Evolutionary conservation across 2,797 vertebrate species (phyloP).

Genomic region (Pantherophis vulpinus): DNA sequence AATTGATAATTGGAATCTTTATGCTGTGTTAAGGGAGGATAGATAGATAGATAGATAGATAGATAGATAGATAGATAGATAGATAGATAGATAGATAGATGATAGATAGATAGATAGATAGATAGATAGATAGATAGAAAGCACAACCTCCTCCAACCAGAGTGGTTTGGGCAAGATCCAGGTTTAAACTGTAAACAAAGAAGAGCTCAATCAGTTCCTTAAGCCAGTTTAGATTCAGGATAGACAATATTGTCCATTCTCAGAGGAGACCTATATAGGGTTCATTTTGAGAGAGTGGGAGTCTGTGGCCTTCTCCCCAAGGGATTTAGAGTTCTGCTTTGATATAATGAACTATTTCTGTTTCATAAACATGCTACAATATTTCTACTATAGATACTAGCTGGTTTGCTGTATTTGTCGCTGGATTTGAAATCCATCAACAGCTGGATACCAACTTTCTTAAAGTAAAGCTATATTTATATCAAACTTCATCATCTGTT

Average conservation of each 20-base stretch:
- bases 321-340: background rate
- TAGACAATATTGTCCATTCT: background rate
- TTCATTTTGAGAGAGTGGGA: background rate
- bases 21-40: background rate
- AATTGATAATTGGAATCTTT: background rate
- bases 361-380: slow-evolving; percentile 26
- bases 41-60: background rate
- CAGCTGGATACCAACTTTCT: slow-evolving; percentile 11
- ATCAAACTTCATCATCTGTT: background rate
- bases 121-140: no score
- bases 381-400: slow-evolving; percentile 24
- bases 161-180: background rate
- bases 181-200: background rate
- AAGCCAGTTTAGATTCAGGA: background rate
- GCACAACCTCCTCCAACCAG: background rate
- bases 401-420: slow-evolving; percentile 31
- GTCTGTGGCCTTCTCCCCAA: background rate
- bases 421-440: background rate
- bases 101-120: no score
- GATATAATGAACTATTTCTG: background rate
- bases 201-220: background rate
- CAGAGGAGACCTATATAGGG: background rate
- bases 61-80: no score
- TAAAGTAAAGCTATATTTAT: slow-evolving; percentile 49
- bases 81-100: no score